A percentile compares a stretch with the other conserved stretches of the same genome.
phyloP scores from a whole-genome alignment of 2,797 vertebrate genomes.

The Staurois parvus region DNA sequence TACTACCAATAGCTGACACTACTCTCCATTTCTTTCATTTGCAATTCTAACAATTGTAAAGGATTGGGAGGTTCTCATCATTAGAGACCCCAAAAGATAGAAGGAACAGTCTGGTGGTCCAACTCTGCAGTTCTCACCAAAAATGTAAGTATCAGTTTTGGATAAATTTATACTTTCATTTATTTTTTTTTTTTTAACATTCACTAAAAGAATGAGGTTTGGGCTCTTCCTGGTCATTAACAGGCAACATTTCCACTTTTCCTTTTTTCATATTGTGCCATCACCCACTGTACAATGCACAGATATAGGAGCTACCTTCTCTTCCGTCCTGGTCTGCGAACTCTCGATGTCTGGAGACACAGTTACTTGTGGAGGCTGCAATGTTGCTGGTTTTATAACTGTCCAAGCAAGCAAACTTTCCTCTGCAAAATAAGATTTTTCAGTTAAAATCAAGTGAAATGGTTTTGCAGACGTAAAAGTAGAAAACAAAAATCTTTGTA shows the following conservation, averaged over 20 bases:
- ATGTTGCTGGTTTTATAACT: slow-evolving; percentile 76
- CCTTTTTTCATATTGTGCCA: not conserved
- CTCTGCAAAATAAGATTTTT: not conserved
- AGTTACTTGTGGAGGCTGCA: slow-evolving; percentile 72
- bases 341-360: slow-evolving; percentile 50
- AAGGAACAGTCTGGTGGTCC: too few species aligned
- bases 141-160: not conserved
- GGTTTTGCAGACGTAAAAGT: not conserved
- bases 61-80: too few species aligned
- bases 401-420: slow-evolving; percentile 28
- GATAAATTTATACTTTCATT: too few species aligned
- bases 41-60: too few species aligned
- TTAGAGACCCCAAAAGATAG: too few species aligned
- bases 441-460: too few species aligned
- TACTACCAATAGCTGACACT: not conserved
- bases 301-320: slow-evolving; percentile 21
- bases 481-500: too few species aligned
- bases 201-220: too few species aligned
- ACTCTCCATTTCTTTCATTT: too few species aligned
- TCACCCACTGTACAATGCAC: not conserved
- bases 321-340: slow-evolving; percentile 58
- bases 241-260: not conserved
- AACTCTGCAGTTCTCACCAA: not conserved
- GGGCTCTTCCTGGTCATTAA: not conserved
- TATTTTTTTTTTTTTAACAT: too few species aligned